These are phyloP conservation scores for Pygocentrus nattereri DNA, from an alignment of 2,797 vertebrate species.

Conservation along the genomic window DNA sequence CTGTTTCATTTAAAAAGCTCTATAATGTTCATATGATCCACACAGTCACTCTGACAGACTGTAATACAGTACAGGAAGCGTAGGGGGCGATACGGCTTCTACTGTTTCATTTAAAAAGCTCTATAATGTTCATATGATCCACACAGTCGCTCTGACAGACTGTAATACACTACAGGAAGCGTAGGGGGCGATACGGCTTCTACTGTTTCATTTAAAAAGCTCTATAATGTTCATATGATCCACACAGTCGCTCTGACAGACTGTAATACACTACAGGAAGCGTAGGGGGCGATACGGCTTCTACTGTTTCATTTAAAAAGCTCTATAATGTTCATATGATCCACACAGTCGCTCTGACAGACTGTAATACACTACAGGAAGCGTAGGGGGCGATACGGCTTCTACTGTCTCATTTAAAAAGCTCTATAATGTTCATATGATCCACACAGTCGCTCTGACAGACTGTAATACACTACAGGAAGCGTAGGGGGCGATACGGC, in stretches of 20 bases:
- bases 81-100: no score
- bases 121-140: no score
- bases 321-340: background rate
- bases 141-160: background rate
- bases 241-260: background rate
- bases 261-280: no score
- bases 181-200: conserved; percentile 1
- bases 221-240: no score
- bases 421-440: no score
- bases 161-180: background rate
- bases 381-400: background rate
- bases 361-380: conserved; percentile 2
- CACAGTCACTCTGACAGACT: background rate
- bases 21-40: background rate
- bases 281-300: no score
- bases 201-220: no score
- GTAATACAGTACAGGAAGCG: background rate
- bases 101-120: no score
- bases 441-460: background rate
- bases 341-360: background rate
- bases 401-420: no score
- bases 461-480: background rate
- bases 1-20: no score
- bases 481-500: background rate
- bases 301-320: no score